Percentiles rank a stretch among this genome's conserved stretches.
These are phyloP conservation scores for Diploptera punctata DNA, from an alignment of 2,888 invertebrate species.

Conservation along the genomic window DNA sequence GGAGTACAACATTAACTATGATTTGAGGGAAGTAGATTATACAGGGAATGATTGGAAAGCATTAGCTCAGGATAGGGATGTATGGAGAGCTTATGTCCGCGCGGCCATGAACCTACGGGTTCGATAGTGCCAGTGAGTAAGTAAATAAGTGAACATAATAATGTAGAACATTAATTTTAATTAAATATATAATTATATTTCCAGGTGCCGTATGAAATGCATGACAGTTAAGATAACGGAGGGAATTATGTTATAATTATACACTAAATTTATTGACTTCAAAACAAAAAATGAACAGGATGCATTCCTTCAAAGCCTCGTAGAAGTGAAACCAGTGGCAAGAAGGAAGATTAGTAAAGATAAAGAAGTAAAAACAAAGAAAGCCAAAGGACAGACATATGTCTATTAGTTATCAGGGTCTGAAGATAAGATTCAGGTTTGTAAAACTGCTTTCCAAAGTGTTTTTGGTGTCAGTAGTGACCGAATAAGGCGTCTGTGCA, in stretches of 20 bases:
- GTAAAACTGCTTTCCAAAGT: neutral
- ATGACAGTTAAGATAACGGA: neutral
- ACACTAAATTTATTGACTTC: conserved; percentile 8
- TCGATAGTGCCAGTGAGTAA: too few relatives aligned
- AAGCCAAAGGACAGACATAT: neutral
- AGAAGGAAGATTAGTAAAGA: neutral
- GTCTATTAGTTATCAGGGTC: neutral
- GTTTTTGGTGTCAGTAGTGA: neutral
- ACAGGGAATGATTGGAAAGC: too few relatives aligned
- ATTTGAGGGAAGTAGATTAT: too few relatives aligned
- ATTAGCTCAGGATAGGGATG: too few relatives aligned
- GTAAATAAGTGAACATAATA: too few relatives aligned
- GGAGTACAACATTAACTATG: too few relatives aligned
- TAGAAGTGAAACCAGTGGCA: neutral
- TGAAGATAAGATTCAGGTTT: neutral
- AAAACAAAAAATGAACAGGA: conserved; percentile 11
- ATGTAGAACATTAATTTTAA: neutral
- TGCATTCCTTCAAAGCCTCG: conserved; percentile 1
- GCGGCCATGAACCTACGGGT: too few relatives aligned
- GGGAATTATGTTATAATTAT: neutral
- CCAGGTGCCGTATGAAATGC: neutral
- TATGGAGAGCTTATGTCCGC: too few relatives aligned
- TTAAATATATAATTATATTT: neutral
- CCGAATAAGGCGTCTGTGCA: neutral
- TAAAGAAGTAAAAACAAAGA: neutral